phyloP scores from a whole-genome alignment of 2,888 invertebrate species.

The Tholera decimalis region DNA sequence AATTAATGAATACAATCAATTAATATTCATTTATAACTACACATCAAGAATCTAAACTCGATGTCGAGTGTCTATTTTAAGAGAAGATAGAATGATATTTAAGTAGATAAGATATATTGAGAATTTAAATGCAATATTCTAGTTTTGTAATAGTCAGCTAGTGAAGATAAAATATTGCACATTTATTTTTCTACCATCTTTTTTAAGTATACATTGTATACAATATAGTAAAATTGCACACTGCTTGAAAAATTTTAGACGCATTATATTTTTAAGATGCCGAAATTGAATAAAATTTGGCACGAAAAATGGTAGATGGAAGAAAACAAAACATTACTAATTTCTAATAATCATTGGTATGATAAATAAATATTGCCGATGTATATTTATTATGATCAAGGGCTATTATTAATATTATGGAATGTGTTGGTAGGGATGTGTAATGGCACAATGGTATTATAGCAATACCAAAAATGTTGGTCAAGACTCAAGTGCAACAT shows the following conservation, averaged over 20 bases:
- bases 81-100: slow-evolving; percentile 11
- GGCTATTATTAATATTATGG: slow-evolving; percentile 18
- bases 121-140: neutral
- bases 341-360: slow-evolving; percentile 3
- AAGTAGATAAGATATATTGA: neutral
- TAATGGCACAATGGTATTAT: neutral
- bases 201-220: slow-evolving; percentile 10
- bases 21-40: slow-evolving; percentile 1
- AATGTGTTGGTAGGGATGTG: slow-evolving; percentile 28
- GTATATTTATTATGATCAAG: neutral
- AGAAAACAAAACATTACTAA: slow-evolving; percentile 14
- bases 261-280: neutral
- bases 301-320: slow-evolving; percentile 39
- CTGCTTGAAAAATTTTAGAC: slow-evolving; percentile 11
- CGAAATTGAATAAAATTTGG: slow-evolving; percentile 44
- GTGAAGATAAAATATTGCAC: neutral
- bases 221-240: slow-evolving; percentile 11
- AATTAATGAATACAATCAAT: neutral
- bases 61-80: slow-evolving; percentile 4
- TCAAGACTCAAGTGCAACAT: slow-evolving; percentile 20
- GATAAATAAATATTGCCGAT: slow-evolving; percentile 11
- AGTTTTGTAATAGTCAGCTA: neutral
- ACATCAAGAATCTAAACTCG: slow-evolving; percentile 22
- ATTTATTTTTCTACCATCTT: slow-evolving; percentile 7
- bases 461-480: neutral